A percentile compares a stretch with the other conserved stretches of the same genome.
phyloP scores from a whole-genome alignment of 2,888 invertebrate species.

The Sarcophaga carnaria region DNA sequence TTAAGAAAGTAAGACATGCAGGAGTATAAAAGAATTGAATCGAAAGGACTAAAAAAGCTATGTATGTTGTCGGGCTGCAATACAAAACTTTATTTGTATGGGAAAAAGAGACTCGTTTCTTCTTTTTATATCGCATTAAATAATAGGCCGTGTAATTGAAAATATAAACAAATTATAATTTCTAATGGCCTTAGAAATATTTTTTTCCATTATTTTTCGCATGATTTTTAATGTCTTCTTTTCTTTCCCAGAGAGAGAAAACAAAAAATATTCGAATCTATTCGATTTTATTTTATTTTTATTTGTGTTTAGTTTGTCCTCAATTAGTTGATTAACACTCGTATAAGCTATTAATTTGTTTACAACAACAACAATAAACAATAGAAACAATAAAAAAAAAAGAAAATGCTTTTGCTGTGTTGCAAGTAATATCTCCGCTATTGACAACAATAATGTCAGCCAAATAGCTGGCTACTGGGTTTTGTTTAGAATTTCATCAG shows the following conservation, averaged over 20 bases:
- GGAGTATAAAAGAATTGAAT: too few species aligned
- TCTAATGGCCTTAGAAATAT: too few species aligned
- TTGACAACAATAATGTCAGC: slow-evolving; percentile 1
- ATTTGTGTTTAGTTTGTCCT: slow-evolving; percentile 48
- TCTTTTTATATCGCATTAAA: too few species aligned
- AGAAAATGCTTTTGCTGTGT: background rate
- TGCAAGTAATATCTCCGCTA: slow-evolving; percentile 15
- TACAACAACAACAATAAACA: background rate
- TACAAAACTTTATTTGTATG: too few species aligned
- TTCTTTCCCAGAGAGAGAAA: background rate
- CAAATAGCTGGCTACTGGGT: slow-evolving; percentile 30
- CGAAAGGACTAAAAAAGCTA: too few species aligned
- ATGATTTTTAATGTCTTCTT: background rate
- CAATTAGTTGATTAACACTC: slow-evolving; percentile 52
- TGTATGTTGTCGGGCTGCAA: too few species aligned
- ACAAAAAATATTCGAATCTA: background rate
- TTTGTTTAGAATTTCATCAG: background rate
- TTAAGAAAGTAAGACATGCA: too few species aligned
- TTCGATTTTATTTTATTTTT: background rate
- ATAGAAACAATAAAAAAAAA: slow-evolving; percentile 7
- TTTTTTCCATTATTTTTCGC: background rate
- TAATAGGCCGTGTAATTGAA: too few species aligned
- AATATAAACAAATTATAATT: too few species aligned
- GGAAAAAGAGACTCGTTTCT: too few species aligned
- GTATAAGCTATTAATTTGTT: slow-evolving; percentile 44